Percentiles rank a stretch among this genome's conserved stretches.
These are phyloP conservation scores for Cyclina sinensis DNA, from an alignment of 1,140 invertebrate species.

Conservation along the genomic window DNA sequence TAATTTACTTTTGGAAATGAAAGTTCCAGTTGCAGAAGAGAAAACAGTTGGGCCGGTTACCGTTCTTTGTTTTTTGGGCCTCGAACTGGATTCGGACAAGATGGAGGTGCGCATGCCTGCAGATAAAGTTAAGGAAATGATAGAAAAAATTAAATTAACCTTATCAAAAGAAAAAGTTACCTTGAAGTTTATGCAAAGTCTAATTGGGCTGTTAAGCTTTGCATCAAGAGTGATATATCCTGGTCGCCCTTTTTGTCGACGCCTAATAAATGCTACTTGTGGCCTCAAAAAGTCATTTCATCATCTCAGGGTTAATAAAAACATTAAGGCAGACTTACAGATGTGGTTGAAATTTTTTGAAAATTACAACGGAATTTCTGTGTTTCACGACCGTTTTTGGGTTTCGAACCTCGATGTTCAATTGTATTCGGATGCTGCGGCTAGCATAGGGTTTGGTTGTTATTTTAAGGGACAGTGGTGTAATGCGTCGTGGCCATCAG, in stretches of 20 bases:
- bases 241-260: constrained; percentile 53
- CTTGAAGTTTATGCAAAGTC: constrained; percentile 49
- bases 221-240: constrained; percentile 39
- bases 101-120: constrained; percentile 20
- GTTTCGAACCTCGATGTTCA: neutral
- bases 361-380: constrained; percentile 63
- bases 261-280: constrained; percentile 12
- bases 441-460: constrained; percentile 5
- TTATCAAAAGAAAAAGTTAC: constrained; percentile 23
- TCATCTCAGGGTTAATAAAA: constrained; percentile 28
- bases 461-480: constrained; percentile 30
- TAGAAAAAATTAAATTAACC: neutral
- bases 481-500: neutral
- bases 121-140: constrained; percentile 56
- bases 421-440: constrained; percentile 14
- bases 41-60: constrained; percentile 52
- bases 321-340: constrained; percentile 55
- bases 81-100: constrained; percentile 51
- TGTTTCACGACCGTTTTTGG: constrained; percentile 56
- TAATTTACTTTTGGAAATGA: neutral
- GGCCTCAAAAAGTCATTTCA: constrained; percentile 59
- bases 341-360: constrained; percentile 66
- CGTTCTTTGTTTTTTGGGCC: constrained; percentile 52
- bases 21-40: constrained; percentile 24
- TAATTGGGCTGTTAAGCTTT: constrained; percentile 68